Evolutionary conservation across 2,113 vertebrate genomes (phyloP), one percentile per base, ranked within the genome.

Genomic region (Myotis brandtii): DNA sequence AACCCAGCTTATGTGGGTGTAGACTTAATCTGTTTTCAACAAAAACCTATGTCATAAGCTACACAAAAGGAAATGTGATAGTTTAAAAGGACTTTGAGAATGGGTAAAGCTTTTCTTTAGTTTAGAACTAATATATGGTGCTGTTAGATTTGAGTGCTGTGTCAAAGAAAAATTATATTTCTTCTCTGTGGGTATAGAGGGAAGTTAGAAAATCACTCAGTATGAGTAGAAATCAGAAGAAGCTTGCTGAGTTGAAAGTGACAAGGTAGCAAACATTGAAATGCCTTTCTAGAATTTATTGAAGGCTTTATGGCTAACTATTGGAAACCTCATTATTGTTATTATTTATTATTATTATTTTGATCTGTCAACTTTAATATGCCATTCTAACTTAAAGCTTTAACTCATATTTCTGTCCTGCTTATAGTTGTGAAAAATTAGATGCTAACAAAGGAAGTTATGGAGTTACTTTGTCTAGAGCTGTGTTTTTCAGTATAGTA

Each of bases 171-270:
- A 91, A 64, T 7, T 43, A 21, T 30, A 56, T 70, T 93, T 95
- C 86, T 91, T 94, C 62, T 83, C 30, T 69, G 52, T 62, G 59
- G 73, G 21, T 30, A 48, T 5, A 80, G 16, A 80, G n/a, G 13
- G 84, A 56, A 73, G 27, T 93, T 77, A 83, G 46, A 73, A 91
- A 91, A 69, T 82, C 70, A 91, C 32, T 96, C 18, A 75, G 27
- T 30, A 11, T 76, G 91, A 88, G 32, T 34, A 67, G n/a, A 93
- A 88, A 77, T 85, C 66, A 85, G 52, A 86, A 62, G 32, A 69
- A 37, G 9, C 46, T 89, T 82, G 34, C 52, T 75, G 69, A 52
- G 27, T 62, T 83, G 46, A 59, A 90, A 77, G 70, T 30, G 25
- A 81, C 56, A 52, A 52, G 67, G 0, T 50, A n/a, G 25, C 66